These are phyloP conservation scores for Cosmia trapezina DNA, from an alignment of 2,888 invertebrate genomes.

Conservation along the genomic window DNA sequence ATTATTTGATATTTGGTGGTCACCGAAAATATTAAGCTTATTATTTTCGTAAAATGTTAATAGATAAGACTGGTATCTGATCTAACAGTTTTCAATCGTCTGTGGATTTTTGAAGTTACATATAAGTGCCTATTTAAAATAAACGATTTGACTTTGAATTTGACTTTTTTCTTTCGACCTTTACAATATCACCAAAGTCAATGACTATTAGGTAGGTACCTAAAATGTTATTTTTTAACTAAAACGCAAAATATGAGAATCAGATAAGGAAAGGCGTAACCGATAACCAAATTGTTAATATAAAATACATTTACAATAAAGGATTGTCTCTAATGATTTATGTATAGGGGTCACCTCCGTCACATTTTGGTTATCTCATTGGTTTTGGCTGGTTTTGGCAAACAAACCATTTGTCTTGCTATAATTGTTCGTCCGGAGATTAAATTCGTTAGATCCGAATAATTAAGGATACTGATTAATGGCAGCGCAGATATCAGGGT, in stretches of 20 bases:
- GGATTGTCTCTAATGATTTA: constrained; percentile 47
- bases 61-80: background rate
- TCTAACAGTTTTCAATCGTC: background rate
- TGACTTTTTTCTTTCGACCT: background rate
- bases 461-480: constrained; percentile 71
- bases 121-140: too few species aligned
- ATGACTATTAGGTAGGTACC: too few species aligned
- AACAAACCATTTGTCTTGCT: constrained; percentile 70
- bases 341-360: constrained; percentile 38
- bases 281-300: background rate
- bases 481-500: constrained; percentile 51
- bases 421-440: constrained; percentile 67
- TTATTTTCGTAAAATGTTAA: background rate
- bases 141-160: too few species aligned
- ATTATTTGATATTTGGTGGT: background rate
- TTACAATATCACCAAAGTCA: background rate
- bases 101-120: too few species aligned
- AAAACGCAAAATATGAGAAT: constrained; percentile 1
- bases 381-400: constrained; percentile 63
- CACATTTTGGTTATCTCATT: constrained; percentile 52
- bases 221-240: background rate
- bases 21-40: background rate
- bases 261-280: background rate
- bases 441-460: constrained; percentile 66
- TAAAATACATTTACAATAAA: constrained; percentile 23